Evolutionary conservation across 1,140 invertebrate genomes (phyloP), one percentile per base, ranked within the genome.

Genomic region (Aphelenchoides besseyi): DNA sequence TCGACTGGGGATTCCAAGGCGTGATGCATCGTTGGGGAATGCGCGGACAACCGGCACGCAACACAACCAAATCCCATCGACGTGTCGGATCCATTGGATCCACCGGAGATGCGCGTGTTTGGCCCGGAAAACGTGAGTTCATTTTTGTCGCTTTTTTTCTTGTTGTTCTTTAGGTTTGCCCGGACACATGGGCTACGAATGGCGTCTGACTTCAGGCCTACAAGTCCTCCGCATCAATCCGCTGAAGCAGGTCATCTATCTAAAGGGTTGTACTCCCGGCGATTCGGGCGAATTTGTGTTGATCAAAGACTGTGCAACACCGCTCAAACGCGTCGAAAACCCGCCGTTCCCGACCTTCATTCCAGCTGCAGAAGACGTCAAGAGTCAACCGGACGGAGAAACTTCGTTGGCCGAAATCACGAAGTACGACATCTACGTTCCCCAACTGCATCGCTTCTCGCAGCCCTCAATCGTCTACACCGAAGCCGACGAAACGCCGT

Each of bases 1-100:
- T 94, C 53, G 91, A 94, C 82, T 89, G 91, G 83, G 96, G 95
- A n/a, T 98, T 98, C 84, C 95, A 98, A 89, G 96, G 97, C 63
- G 96, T 97, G 0, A 91, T 97, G 87, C 96, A 93, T 87, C 88
- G 95, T 30, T 96, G 93, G 90, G 93, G 93, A 48, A 95, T 98
- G 82, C 91, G 92, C 84, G 96, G 96, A 69, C 91, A 92, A 89
- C 93, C 92, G 73, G 90, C 90, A 59, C 94, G 96, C 85, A 95
- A 95, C 77, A 89, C 90, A 2, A 98, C 95, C 0, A 98, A 98
- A 88, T 92, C 91, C 26, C 95, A 98, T 85, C 88, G 95, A 75
- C 89, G 93, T 82, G 89, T 90, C 64, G 97, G 96, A 73, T 91
- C 91, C 79, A 94, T 95, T 81, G 94, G 92, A 3, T 80, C 84